Evolutionary conservation across 2,888 invertebrate species (phyloP), one percentile per base, ranked within the genome.

Genomic region (Heterodera filipjevi): DNA sequence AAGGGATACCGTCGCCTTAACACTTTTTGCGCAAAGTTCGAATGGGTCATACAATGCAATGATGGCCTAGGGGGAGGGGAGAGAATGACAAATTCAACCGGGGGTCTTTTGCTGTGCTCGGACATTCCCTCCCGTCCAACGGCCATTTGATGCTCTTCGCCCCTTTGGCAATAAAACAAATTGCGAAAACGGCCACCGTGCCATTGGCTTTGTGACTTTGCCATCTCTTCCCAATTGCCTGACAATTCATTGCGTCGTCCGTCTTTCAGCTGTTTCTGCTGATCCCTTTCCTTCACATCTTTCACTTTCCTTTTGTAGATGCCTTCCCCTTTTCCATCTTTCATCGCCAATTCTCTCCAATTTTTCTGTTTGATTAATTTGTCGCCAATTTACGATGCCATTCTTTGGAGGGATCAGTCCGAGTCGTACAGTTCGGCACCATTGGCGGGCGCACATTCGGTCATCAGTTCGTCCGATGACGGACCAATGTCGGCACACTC

Each of bases 81-180:
- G 19, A 16, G 49, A 53, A 59, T 59, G 59, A 12, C n/a, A 59
- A 59, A 59, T n/a, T n/a, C n/a, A n/a, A n/a, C n/a, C n/a, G n/a
- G n/a, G n/a, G 12, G 59, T 5, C 8, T 59, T 59, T 12, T 27
- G 59, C n/a, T 59, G 59, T 59, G n/a, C 59, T 12, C 59, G 59
- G 59, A n/a, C n/a, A 59, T 59, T 59, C 59, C n/a, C n/a, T 59
- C 59, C 22, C 59, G 59, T n/a, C n/a, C 59, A 59, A 59, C 59
- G 59, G 59, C 59, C 59, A n/a, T 27, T 59, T 27, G 59, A 59
- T n/a, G n/a, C 59, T 59, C 12, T 59, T n/a, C n/a, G 59, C 19
- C 53, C 53, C 59, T 59, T 59, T 59, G 59, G 59, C 59, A 59
- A 59, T 59, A 59, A 59, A 59, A 59, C n/a, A 59, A 59, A 59